Conservation (phyloP, 2,113 vertebrate species). For the Corapipo altera region DNA sequence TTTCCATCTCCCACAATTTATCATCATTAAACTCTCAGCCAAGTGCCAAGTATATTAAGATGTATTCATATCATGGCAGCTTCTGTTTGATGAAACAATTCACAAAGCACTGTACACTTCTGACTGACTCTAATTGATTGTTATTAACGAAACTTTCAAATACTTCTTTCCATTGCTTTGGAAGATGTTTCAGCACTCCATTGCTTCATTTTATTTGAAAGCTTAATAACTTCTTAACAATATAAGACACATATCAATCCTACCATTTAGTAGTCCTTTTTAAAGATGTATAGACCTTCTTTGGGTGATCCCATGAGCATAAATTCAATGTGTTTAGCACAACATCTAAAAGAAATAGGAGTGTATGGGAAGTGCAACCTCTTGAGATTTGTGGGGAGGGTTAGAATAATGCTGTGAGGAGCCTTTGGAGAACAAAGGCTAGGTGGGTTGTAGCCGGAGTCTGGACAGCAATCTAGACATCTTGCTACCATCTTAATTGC, state of each 20-base stretch:
- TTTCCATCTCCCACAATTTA: neutral
- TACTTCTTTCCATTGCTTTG: neutral
- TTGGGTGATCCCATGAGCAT: neutral
- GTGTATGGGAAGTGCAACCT: rapidly evolving
- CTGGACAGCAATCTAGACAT: neutral
- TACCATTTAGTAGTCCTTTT: neutral
- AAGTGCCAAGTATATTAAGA: neutral
- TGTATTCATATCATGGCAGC: neutral
- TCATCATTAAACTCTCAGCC: neutral
- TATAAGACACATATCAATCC: neutral
- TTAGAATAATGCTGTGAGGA: neutral
- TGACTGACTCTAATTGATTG: neutral
- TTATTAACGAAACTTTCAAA: neutral
- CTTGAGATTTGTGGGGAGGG: neutral
- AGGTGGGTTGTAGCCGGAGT: neutral
- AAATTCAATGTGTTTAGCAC: neutral
- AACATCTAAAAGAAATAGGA: neutral
- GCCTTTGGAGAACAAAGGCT: neutral
- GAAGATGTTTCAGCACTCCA: neutral
- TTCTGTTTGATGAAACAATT: neutral
- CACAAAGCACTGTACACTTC: neutral
- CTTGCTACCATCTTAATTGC: neutral
- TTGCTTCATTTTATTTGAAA: neutral
- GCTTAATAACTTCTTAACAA: neutral
- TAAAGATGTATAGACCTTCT: neutral